These are phyloP conservation scores for Wasmannia auropunctata DNA, from an alignment of 1,140 invertebrate genomes.

Conservation along the genomic window DNA sequence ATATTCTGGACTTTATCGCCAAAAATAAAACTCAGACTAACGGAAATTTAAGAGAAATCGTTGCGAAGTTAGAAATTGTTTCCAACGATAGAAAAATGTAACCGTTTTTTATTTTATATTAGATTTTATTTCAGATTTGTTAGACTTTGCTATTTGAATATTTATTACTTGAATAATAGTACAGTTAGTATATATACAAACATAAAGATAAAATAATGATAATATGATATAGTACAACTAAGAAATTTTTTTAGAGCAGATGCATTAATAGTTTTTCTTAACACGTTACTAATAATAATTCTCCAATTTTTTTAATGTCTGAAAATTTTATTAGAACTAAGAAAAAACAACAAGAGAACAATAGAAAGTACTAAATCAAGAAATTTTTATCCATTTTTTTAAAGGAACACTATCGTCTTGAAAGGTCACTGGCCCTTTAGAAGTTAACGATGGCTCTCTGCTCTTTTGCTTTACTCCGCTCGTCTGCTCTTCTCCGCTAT, in stretches of 20 bases:
- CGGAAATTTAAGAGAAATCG: background rate
- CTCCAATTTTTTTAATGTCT: background rate
- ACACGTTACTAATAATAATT: background rate
- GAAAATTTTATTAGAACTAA: background rate
- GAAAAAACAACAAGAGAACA: background rate
- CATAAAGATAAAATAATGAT: background rate
- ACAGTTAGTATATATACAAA: background rate
- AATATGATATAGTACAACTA: too few species aligned
- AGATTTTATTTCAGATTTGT: background rate
- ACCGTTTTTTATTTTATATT: background rate
- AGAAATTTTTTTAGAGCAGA: background rate
- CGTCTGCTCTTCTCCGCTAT: background rate
- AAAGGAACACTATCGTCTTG: background rate
- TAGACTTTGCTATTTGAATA: background rate
- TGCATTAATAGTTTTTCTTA: background rate
- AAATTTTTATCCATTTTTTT: slow-evolving; percentile 2
- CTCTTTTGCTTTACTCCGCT: background rate
- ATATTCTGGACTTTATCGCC: background rate
- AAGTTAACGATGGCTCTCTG: slow-evolving; percentile 16
- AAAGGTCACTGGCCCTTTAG: background rate
- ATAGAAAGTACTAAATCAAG: background rate
- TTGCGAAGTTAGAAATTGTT: background rate
- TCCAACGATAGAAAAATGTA: background rate
- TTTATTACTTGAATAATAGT: background rate
- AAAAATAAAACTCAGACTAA: background rate